phyloP scores from a whole-genome alignment of 2,888 invertebrate species.

The Spodoptera exigua region DNA sequence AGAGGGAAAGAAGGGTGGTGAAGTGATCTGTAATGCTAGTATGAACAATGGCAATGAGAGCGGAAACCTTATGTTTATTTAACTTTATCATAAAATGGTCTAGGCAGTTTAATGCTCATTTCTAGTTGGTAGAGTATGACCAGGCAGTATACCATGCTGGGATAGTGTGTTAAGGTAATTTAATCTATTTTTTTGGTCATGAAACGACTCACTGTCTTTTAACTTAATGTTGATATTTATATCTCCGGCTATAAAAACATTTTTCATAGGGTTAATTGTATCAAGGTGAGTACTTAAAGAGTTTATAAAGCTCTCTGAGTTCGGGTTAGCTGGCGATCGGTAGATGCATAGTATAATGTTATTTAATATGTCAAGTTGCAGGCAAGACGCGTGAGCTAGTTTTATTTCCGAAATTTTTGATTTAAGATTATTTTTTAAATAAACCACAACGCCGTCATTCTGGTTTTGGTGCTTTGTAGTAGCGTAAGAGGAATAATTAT shows the following conservation, averaged over 20 bases:
- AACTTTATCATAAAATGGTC: slow-evolving; percentile 26
- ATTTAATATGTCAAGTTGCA: neutral
- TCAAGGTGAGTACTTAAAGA: too few species aligned
- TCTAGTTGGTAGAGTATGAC: slow-evolving; percentile 22
- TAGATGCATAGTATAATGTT: neutral
- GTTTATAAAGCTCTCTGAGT: neutral
- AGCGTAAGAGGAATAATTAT: neutral
- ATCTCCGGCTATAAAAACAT: neutral
- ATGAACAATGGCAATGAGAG: slow-evolving; percentile 17
- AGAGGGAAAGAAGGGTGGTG: slow-evolving; percentile 9
- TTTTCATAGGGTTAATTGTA: neutral
- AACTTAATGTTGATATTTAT: slow-evolving; percentile 20
- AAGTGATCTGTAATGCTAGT: slow-evolving; percentile 21
- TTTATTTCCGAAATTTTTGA: too few species aligned
- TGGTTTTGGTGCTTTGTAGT: neutral
- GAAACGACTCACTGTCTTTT: neutral
- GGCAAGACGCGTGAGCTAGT: neutral
- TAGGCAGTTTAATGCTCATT: slow-evolving; percentile 4
- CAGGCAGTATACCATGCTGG: slow-evolving; percentile 15
- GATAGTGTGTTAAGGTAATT: slow-evolving; percentile 24
- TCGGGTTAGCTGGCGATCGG: neutral
- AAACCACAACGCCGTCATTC: neutral
- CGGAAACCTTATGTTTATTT: slow-evolving; percentile 1
- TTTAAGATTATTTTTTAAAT: neutral
- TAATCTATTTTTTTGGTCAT: slow-evolving; percentile 15